phyloP scores from a whole-genome alignment of 1,140 invertebrate genomes.

The Amphibalanus amphitrite region DNA sequence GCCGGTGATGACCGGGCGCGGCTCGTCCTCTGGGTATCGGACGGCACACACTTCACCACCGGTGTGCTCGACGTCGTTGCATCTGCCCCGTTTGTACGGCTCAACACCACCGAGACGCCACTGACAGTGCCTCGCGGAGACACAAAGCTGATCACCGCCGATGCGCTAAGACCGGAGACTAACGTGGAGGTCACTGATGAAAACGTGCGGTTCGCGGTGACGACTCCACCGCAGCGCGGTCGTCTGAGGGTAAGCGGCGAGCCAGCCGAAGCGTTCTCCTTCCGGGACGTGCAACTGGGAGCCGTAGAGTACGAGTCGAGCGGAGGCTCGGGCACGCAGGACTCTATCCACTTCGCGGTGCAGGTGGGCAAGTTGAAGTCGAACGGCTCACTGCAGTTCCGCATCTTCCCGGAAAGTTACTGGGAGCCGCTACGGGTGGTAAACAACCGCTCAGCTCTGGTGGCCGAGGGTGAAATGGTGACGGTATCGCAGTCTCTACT shows the following conservation, averaged over 20 bases:
- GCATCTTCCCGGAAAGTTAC: constrained; percentile 58
- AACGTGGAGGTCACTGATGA: constrained; percentile 1
- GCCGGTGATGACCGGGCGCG: constrained; percentile 51
- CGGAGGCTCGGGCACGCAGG: background rate
- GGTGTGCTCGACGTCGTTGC: constrained; percentile 32
- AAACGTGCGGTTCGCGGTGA: background rate
- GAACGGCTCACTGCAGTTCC: background rate
- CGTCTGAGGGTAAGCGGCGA: background rate
- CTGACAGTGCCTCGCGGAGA: background rate
- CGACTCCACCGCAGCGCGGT: background rate
- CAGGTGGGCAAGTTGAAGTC: background rate
- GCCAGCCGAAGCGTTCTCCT: background rate
- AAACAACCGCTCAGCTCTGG: constrained; percentile 42
- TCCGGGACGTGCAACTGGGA: background rate
- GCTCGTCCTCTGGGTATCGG: constrained; percentile 58
- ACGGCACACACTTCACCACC: constrained; percentile 31
- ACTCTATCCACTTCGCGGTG: background rate
- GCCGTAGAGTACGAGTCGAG: background rate
- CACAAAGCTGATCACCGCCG: background rate
- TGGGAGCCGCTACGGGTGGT: constrained; percentile 61
- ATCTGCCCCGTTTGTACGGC: constrained; percentile 29
- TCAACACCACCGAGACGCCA: background rate
- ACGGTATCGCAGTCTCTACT: constrained; percentile 49
- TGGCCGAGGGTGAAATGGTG: constrained; percentile 69
- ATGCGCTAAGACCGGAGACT: background rate